Conservation (phyloP, 1,140 invertebrate genomes). For the Plodia interpunctella region DNA sequence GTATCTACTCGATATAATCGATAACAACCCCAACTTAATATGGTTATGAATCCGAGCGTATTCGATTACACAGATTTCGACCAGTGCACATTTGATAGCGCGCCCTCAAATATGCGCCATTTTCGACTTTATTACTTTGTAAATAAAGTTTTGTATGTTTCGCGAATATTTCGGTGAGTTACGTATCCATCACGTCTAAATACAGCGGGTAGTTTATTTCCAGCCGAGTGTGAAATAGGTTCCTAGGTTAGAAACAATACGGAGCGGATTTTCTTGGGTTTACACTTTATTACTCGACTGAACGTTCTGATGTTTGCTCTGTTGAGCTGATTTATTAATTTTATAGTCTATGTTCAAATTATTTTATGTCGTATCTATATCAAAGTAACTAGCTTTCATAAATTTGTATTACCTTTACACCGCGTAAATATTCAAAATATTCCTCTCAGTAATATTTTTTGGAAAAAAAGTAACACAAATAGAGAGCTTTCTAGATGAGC, state of each 20-base stretch:
- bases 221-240: constrained; percentile 11
- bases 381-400: too few relatives aligned
- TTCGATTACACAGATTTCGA: constrained; percentile 36
- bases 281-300: not conserved
- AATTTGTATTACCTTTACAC: too few relatives aligned
- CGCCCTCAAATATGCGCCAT: not conserved
- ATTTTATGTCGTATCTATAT: too few relatives aligned
- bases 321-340: too few relatives aligned
- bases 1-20: constrained; percentile 68
- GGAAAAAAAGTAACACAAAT: too few relatives aligned
- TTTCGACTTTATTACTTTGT: not conserved
- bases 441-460: too few relatives aligned
- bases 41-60: constrained; percentile 39
- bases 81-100: constrained; percentile 19
- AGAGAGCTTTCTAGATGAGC: too few relatives aligned
- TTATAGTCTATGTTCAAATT: too few relatives aligned
- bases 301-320: not conserved
- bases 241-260: constrained; percentile 12
- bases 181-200: constrained; percentile 13
- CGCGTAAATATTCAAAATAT: too few relatives aligned
- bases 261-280: constrained; percentile 2
- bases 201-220: constrained; percentile 9
- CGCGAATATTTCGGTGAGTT: not conserved
- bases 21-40: constrained; percentile 35
- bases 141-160: constrained; percentile 6